phyloP scores from a whole-genome alignment of 2,113 vertebrate species.

The Callospermophilus lateralis region DNA sequence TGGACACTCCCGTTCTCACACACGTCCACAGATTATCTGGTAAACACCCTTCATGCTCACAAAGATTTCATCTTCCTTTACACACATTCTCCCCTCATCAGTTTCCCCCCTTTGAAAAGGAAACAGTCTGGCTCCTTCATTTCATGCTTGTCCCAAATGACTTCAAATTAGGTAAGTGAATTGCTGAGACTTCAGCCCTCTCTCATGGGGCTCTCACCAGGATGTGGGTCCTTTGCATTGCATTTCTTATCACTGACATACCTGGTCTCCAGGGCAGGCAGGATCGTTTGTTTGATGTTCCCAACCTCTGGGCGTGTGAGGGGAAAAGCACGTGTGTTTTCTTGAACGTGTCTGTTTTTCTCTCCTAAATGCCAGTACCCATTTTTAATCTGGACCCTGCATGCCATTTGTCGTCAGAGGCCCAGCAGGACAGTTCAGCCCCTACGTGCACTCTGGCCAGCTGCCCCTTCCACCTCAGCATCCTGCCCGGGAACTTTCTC shows the following conservation, averaged over 20 bases:
- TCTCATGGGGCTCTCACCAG: background rate
- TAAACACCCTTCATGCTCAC: background rate
- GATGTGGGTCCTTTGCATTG: background rate
- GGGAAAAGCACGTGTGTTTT: slow-evolving; percentile 44
- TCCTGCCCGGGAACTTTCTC: slow-evolving; percentile 74
- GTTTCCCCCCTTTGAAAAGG: background rate
- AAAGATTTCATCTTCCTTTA: background rate
- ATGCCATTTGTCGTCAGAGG: background rate
- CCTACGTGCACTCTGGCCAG: slow-evolving; percentile 56
- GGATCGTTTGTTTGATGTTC: slow-evolving; percentile 25
- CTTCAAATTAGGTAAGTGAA: background rate
- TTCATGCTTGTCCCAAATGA: background rate
- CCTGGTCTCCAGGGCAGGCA: background rate
- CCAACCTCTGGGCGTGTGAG: background rate
- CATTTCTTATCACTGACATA: background rate
- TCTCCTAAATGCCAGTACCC: slow-evolving; percentile 15
- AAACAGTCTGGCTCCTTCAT: background rate
- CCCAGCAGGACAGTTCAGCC: slow-evolving; percentile 66
- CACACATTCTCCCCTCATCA: no score
- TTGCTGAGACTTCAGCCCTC: background rate
- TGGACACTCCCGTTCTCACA: background rate
- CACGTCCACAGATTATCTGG: background rate
- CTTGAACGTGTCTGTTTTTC: slow-evolving; percentile 40
- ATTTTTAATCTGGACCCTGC: background rate
- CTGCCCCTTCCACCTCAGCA: slow-evolving; percentile 27